Evolutionary conservation across 2,888 invertebrate species (phyloP).

Genomic region (Sinodicranocentrus sp.): DNA sequence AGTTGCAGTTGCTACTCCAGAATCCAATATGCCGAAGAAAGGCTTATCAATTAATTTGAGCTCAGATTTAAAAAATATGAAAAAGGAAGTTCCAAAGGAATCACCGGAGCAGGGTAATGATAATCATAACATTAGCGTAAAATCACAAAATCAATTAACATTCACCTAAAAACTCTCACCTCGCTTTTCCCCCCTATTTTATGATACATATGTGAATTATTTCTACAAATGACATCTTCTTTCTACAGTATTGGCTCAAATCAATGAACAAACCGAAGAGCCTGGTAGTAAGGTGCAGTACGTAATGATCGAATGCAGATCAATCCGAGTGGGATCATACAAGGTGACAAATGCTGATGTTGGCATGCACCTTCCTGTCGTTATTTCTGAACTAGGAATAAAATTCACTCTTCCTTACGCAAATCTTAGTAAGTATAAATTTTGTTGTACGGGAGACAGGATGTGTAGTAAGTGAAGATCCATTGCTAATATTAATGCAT

Average conservation of each 20-base stretch:
- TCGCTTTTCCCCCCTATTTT: no score
- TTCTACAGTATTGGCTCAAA: constrained; percentile 18
- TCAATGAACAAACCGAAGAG: not conserved
- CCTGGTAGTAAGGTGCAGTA: constrained; percentile 21
- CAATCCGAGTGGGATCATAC: constrained; percentile 91
- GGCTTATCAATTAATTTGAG: constrained; percentile 32
- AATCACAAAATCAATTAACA: no score
- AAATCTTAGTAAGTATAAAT: constrained; percentile 79
- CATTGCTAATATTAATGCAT: no score
- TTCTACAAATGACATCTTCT: not conserved
- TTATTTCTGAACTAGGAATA: constrained; percentile 80
- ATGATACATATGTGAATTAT: not conserved
- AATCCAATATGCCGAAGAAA: constrained; percentile 18
- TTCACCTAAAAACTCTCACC: no score
- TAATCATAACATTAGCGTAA: no score
- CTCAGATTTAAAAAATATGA: not conserved
- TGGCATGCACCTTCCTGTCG: constrained; percentile 79
- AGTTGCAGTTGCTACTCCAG: no score
- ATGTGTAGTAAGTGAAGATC: no score
- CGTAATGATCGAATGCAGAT: constrained; percentile 83
- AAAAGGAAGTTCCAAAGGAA: no score
- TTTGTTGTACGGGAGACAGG: no score
- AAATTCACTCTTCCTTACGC: constrained; percentile 79
- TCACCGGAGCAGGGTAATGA: no score
- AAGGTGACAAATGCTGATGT: constrained; percentile 82